Evolutionary conservation across 2,888 invertebrate genomes (phyloP).

Genomic region (Megalurothrips usitatus): DNA sequence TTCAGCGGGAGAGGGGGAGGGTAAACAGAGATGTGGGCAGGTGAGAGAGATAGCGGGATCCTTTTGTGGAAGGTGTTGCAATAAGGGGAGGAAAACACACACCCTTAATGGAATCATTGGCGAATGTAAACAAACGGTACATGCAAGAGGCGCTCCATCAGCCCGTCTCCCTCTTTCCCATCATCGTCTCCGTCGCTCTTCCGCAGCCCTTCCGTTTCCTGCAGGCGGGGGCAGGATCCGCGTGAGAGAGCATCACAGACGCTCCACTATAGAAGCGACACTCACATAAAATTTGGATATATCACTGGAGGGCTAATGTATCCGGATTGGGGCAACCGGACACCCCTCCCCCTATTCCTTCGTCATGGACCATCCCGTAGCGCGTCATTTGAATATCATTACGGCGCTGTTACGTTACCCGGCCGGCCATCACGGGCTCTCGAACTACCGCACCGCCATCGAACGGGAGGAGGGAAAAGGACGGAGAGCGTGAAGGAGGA

Average conservation of each 20-base stretch:
- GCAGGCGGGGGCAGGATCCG: too few relatives aligned
- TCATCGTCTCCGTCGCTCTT: too few relatives aligned
- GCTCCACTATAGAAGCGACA: neutral
- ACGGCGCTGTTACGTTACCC: neutral
- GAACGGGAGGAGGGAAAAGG: neutral
- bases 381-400: conserved; percentile 12
- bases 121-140: neutral
- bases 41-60: too few relatives aligned
- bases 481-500: neutral
- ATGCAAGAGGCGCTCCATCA: neutral
- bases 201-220: too few relatives aligned
- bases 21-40: neutral
- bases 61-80: too few relatives aligned
- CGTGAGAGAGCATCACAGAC: too few relatives aligned
- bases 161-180: neutral
- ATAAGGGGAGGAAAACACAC: neutral
- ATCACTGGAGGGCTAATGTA: neutral
- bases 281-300: neutral
- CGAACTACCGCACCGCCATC: neutral
- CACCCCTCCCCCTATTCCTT: neutral
- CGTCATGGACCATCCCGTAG: neutral
- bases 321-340: neutral
- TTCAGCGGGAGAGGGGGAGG: too few relatives aligned
- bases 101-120: neutral
- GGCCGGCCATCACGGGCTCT: neutral